Base-by-base conservation (phyloP, 2,888 invertebrate genomes). In the Ernsta delagoae region DNA sequence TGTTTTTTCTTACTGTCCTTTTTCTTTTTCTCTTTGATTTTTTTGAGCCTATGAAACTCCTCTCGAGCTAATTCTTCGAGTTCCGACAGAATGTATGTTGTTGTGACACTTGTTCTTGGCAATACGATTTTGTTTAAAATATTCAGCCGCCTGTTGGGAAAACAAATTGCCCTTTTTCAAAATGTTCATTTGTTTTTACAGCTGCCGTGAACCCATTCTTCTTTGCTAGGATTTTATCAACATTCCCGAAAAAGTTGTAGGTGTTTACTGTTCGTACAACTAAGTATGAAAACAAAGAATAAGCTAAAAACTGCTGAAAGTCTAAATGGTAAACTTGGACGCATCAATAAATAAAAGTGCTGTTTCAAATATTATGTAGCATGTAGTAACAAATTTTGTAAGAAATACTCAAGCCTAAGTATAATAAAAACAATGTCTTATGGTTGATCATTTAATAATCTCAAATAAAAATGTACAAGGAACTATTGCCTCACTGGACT, bases 51-150 rank as follows among this genome's bases (percentile, higher is more conserved):
- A 54, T 74, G 77, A 57, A 80, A 75, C 65, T 85, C 84, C 71
- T 87, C 84, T 72, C 84, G 76, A 1, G 74, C 80, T 16, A 77
- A 63, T 64, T 86, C 85, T 74, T 87, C 83, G 8, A 86, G 65
- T 70, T 83, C 83, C 11, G 72, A 53, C 4, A 75, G 0, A 41
- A 86, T 82, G 61, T 83, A 84, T 1, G 54, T 41, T n/a, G 83
- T 77, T 0, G 82, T 83, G 0, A 65, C 65, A 59, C 75, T 71
- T 5, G 79, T 79, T 73, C 77, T 79, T 57, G 85, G 85, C 71
- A 84, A 75, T 3, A 84, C 74, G 2, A 84, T 74, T 74, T 79
- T 85, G 50, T 72, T 73, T 39, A 85, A 70, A 1, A 82, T 80
- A 65, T 84, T 86, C 72, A 76, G 60, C 64, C 79, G 77, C 78